Base-by-base conservation (phyloP, 2,888 invertebrate species). In the Boloria selene region DNA sequence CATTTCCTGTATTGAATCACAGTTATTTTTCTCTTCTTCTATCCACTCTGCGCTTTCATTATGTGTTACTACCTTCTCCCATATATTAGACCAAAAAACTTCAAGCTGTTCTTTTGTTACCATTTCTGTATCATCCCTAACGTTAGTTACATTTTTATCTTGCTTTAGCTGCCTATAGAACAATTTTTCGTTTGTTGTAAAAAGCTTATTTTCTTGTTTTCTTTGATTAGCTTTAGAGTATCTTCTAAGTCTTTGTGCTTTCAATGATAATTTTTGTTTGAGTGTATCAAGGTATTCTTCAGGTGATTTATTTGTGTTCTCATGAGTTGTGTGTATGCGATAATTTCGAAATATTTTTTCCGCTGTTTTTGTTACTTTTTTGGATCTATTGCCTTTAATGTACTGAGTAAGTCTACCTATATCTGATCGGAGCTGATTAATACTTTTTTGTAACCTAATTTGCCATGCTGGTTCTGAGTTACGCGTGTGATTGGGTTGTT, bases 391-490 rank as follows among this genome's bases (percentile, higher is more conserved):
- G 3, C 67, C 67, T 5, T 49, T 60, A 4, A 67, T 65, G 50
- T 26, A 67, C 53, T 70, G 22, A 18, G 61, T 65, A 5, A 64
- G 50, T 45, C 38, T 44, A 13, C 61, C 69, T 7, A 68, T 71
- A 18, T 69, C 54, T n/a, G 26, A 14, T 55, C 70, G 26, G 5
- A 68, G n/a, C 7, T 47, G 53, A 13, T 58, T 22, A 47, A 69
- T 55, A 49, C 47, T 49, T 13, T 62, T 52, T 65, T 70, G 59
- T 26, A 67, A 7, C 17, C 69, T 53, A 18, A 10, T 64, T 62
- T 67, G 61, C 71, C 71, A 72, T 4, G 44, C 13, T 10, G 68
- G 68, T 52, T 62, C 5, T 22, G 22, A 31, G 47, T 45, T 59
- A 59, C 13, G 6, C 31, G 31, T 45, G 42, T 47, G 13, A 13